Conservation (phyloP, 2,888 invertebrate species). For the Ophioninae sp. region DNA sequence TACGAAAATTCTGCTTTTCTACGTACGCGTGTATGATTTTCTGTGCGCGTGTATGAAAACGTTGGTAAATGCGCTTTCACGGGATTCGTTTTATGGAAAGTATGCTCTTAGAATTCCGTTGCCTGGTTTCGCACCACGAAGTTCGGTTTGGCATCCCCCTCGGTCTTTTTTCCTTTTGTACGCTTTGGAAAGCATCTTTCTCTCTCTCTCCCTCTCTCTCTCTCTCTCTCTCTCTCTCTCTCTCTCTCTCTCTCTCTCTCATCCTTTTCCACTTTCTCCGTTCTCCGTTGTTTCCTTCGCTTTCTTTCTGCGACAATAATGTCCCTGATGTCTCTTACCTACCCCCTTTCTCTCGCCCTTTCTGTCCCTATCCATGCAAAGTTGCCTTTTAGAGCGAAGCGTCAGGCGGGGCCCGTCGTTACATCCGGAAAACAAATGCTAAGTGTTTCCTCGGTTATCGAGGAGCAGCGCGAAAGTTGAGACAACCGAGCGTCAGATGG, state of each 20-base stretch:
- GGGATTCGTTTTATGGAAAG: conserved; percentile 59
- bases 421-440: conserved; percentile 70
- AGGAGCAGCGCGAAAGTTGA: conserved; percentile 66
- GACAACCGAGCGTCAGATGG: conserved; percentile 53
- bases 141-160: conserved; percentile 37
- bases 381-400: conserved; percentile 67
- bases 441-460: conserved; percentile 70
- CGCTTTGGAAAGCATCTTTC: conserved; percentile 32
- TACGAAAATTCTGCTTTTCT: conserved; percentile 51
- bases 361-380: conserved; percentile 50
- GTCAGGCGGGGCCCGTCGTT: conserved; percentile 67
- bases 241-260: conserved; percentile 24
- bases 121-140: conserved; percentile 51
- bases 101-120: conserved; percentile 62
- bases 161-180: conserved; percentile 25
- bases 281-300: conserved; percentile 21
- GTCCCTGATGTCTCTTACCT: conserved; percentile 39
- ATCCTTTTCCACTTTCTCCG: conserved; percentile 20
- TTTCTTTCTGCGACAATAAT: conserved; percentile 43
- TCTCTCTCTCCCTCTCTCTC: no score
- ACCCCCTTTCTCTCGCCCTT: conserved; percentile 5
- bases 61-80: conserved; percentile 38
- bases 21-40: conserved; percentile 16
- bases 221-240: conserved; percentile 17
- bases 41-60: conserved; percentile 13